Conservation (phyloP, 2,797 vertebrate species). For the Protosalanx chinensis region DNA sequence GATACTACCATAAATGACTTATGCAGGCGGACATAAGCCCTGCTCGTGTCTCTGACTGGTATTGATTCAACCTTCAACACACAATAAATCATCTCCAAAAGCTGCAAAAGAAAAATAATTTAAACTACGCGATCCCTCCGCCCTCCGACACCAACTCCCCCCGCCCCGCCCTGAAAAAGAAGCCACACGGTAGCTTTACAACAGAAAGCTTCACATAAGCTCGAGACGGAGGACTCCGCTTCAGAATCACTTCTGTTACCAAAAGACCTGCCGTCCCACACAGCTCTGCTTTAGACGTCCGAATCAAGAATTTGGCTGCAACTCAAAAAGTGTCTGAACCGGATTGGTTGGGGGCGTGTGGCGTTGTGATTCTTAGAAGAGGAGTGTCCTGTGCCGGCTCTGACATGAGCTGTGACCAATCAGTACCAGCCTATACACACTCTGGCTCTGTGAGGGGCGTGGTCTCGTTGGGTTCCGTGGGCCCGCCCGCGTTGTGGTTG, state of each 20-base stretch:
- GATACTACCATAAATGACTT: conserved; percentile 50
- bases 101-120: conserved; percentile 54
- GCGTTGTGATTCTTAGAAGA: conserved; percentile 62
- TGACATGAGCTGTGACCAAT: neutral
- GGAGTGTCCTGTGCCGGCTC: conserved; percentile 60
- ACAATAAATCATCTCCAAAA: conserved; percentile 56
- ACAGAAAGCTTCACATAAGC: conserved; percentile 50
- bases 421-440: conserved; percentile 70
- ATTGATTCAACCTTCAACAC: conserved; percentile 68
- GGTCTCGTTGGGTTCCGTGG: conserved; percentile 93
- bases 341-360: conserved; percentile 36
- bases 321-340: conserved; percentile 19
- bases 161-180: neutral
- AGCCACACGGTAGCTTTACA: neutral
- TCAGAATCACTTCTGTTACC: conserved; percentile 52
- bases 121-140: conserved; percentile 48
- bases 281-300: neutral
- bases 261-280: neutral
- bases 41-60: conserved; percentile 67
- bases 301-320: neutral
- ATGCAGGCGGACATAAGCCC: conserved; percentile 44
- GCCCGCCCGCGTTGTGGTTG: conserved; percentile 92
- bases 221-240: conserved; percentile 67
- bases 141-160: neutral
- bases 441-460: conserved; percentile 96